A percentile compares a stretch with the other conserved stretches of the same genome.
Evolutionary conservation across 2,797 vertebrate genomes (phyloP).

Genomic region (Pipistrellus pygmaeus): DNA sequence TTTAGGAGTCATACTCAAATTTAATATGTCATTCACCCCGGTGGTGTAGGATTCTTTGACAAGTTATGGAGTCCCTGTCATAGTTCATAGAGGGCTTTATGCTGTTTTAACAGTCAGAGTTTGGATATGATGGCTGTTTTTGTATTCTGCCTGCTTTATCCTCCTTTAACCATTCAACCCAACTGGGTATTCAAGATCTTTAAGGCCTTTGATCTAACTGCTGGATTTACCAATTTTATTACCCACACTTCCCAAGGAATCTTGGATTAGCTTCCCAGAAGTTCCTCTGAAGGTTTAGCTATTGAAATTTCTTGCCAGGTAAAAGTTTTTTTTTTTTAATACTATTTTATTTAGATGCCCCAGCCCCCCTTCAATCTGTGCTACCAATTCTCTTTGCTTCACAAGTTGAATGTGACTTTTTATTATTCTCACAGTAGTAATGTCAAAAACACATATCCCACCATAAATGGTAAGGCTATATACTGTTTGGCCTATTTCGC

Average conservation of each 20-base stretch:
- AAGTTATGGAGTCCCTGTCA: neutral
- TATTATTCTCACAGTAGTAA: neutral
- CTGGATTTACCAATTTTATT: neutral
- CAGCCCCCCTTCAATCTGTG: neutral
- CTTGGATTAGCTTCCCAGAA: neutral
- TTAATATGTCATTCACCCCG: neutral
- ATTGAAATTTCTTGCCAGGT: slow-evolving; percentile 19
- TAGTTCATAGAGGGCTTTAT: neutral
- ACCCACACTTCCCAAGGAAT: neutral
- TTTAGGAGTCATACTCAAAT: neutral
- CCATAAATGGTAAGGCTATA: neutral
- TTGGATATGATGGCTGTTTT: neutral
- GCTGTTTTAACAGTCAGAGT: neutral
- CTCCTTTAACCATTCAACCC: neutral
- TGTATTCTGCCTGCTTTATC: neutral
- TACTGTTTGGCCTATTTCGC: neutral
- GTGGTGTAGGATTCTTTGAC: neutral
- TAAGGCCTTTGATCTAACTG: neutral
- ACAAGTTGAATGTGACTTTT: neutral
- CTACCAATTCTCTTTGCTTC: neutral
- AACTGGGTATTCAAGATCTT: neutral
- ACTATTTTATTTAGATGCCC: neutral
- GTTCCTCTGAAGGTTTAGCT: slow-evolving; percentile 1
- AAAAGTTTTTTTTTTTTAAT: neutral
- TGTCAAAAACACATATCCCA: neutral